phyloP scores from a whole-genome alignment of 1,140 invertebrate genomes.

The Drosophila elegans region DNA sequence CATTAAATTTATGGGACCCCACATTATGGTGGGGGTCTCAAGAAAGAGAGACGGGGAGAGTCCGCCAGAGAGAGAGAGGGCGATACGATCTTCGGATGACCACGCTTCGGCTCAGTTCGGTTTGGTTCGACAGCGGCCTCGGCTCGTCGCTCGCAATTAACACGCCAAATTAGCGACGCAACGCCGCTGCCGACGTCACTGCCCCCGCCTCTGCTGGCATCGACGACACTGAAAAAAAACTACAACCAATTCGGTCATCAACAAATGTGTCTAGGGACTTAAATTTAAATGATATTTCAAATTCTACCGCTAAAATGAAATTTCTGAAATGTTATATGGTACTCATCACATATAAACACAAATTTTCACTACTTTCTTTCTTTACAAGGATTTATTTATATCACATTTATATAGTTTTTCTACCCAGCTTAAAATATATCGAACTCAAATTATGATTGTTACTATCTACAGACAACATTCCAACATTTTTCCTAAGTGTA shows the following conservation, averaged over 20 bases:
- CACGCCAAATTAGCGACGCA: constrained; percentile 77
- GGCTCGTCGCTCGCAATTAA: constrained; percentile 72
- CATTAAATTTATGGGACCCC: constrained; percentile 75
- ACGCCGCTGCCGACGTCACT: constrained; percentile 20
- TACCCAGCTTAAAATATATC: too few relatives aligned
- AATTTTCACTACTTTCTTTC: too few relatives aligned
- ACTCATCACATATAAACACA: too few relatives aligned
- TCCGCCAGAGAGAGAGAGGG: neutral
- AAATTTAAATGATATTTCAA: too few relatives aligned
- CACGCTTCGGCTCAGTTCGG: constrained; percentile 52
- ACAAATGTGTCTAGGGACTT: too few relatives aligned
- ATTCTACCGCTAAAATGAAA: too few relatives aligned
- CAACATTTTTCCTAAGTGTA: constrained; percentile 1
- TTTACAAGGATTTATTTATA: too few relatives aligned
- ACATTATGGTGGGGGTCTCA: constrained; percentile 17
- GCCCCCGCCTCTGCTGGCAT: constrained; percentile 15
- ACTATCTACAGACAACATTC: neutral
- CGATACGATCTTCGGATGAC: constrained; percentile 33
- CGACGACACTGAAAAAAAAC: constrained; percentile 9
- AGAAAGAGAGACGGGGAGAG: constrained; percentile 1
- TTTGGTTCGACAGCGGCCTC: constrained; percentile 40
- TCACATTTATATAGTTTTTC: too few relatives aligned
- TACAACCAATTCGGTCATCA: too few relatives aligned
- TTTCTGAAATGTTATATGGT: too few relatives aligned
- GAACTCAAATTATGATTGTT: too few relatives aligned